A percentile compares a stretch with the other conserved stretches of the same genome.
Conservation (phyloP, 2,797 vertebrate species). For the Vespertilio murinus region DNA sequence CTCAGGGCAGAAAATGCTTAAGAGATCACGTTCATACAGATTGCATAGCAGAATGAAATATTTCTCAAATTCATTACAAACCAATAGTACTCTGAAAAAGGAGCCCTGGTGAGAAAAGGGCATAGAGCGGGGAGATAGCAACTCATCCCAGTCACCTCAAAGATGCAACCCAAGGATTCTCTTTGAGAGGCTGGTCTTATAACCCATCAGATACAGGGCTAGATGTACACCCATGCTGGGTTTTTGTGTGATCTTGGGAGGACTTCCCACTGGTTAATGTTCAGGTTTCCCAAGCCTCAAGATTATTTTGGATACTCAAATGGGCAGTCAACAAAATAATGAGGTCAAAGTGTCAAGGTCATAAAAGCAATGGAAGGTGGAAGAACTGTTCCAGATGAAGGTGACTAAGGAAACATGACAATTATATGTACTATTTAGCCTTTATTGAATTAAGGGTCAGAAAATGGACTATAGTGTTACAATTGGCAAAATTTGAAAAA, state of each 20-base stretch:
- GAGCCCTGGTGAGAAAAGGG: not conserved
- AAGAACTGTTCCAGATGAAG: not conserved
- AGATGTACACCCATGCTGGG: not conserved
- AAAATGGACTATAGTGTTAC: not conserved
- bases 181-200: not conserved
- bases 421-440: not conserved
- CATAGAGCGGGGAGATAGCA: not conserved
- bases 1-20: slow-evolving; percentile 29
- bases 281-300: not conserved
- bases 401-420: not conserved
- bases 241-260: not conserved
- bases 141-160: no score
- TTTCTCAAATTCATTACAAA: slow-evolving; percentile 42
- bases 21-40: slow-evolving; percentile 29
- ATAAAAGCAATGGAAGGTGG: not conserved
- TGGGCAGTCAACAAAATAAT: not conserved
- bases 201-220: not conserved
- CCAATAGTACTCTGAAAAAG: not conserved
- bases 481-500: not conserved
- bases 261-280: not conserved
- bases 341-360: not conserved
- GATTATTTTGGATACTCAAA: not conserved
- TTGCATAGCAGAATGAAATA: slow-evolving; percentile 3
- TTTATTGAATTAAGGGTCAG: not conserved
- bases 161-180: not conserved